These are phyloP conservation scores for Eurosta solidaginis DNA, from an alignment of 1,140 invertebrate genomes.

Conservation along the genomic window DNA sequence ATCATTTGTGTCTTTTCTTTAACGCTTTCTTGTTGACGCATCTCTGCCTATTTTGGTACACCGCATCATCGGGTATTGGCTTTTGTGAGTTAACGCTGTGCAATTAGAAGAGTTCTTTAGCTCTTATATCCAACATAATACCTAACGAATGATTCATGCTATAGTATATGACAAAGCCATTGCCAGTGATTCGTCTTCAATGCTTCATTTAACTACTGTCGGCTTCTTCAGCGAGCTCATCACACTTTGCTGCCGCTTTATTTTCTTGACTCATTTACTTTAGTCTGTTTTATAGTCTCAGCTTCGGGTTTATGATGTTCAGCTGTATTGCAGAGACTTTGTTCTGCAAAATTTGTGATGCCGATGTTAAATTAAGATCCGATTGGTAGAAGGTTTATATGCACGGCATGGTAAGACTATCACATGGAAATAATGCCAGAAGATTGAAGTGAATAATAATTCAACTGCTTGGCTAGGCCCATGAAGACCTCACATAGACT, in stretches of 20 bases:
- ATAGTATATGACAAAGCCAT: background rate
- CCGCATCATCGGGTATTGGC: background rate
- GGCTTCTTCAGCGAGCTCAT: background rate
- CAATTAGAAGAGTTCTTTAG: conserved; percentile 20
- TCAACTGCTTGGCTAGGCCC: too few species aligned
- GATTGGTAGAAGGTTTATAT: too few species aligned
- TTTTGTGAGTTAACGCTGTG: background rate
- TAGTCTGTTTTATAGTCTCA: background rate
- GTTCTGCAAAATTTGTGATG: background rate
- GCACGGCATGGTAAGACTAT: too few species aligned
- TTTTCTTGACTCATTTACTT: background rate
- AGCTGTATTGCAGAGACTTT: background rate
- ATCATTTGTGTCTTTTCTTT: background rate
- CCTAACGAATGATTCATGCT: background rate
- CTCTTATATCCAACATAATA: background rate
- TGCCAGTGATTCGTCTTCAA: too few species aligned
- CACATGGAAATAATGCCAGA: too few species aligned
- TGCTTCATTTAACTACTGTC: background rate
- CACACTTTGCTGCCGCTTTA: background rate
- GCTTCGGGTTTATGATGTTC: background rate
- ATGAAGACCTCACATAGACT: too few species aligned
- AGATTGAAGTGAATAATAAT: too few species aligned
- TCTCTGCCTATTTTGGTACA: background rate
- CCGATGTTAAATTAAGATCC: background rate
- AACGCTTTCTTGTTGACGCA: background rate